These are phyloP conservation scores for Chrysopilus asiliformis DNA, from an alignment of 2,888 invertebrate species.

Conservation along the genomic window DNA sequence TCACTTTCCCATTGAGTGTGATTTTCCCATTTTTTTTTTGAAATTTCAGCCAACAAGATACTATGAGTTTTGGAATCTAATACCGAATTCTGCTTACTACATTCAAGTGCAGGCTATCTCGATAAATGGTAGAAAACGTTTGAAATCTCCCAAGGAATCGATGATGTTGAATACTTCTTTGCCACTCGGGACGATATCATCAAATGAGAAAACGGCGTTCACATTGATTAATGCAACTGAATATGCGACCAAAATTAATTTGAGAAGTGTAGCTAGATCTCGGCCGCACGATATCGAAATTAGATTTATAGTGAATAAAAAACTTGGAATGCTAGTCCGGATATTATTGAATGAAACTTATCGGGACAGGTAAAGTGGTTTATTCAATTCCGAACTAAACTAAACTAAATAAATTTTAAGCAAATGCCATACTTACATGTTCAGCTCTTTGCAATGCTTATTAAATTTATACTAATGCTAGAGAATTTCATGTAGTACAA, in stretches of 20 bases:
- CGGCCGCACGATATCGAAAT: slow-evolving; percentile 14
- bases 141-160: slow-evolving; percentile 57
- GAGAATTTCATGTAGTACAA: no score
- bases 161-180: slow-evolving; percentile 55
- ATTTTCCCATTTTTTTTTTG: slow-evolving; percentile 12
- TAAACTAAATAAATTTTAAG: no score
- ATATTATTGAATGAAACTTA: slow-evolving; percentile 30
- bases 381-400: no score
- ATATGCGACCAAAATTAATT: slow-evolving; percentile 3
- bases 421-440: no score
- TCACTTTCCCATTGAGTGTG: background rate
- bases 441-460: no score
- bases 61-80: slow-evolving; percentile 50
- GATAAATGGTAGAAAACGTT: slow-evolving; percentile 50
- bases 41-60: slow-evolving; percentile 47
- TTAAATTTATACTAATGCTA: no score
- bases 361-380: slow-evolving; percentile 27
- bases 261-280: slow-evolving; percentile 1
- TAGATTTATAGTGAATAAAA: slow-evolving; percentile 30
- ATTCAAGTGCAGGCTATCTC: slow-evolving; percentile 66
- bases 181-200: no score
- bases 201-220: background rate
- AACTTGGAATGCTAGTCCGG: slow-evolving; percentile 32
- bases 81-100: slow-evolving; percentile 58
- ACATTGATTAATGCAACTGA: slow-evolving; percentile 4